These are phyloP conservation scores for Drosophila bunnanda DNA, from an alignment of 2,888 invertebrate species.

Conservation along the genomic window DNA sequence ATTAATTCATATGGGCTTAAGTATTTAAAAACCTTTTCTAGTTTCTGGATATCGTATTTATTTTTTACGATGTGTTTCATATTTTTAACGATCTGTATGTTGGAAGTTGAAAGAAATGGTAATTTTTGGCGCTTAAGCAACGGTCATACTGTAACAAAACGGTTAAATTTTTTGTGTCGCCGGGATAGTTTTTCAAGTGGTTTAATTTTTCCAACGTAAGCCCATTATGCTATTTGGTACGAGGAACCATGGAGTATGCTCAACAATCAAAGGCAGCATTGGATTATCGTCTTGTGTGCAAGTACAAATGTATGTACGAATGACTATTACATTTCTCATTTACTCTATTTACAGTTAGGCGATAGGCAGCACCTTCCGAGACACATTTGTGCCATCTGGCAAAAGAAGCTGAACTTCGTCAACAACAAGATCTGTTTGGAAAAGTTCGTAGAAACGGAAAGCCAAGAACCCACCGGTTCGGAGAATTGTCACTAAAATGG, in stretches of 20 bases:
- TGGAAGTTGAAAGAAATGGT: neutral
- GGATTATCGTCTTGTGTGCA: conserved; percentile 23
- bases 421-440: neutral
- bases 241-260: conserved; percentile 28
- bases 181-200: neutral
- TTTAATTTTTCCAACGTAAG: conserved; percentile 31
- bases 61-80: too few species aligned
- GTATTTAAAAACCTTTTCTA: too few species aligned
- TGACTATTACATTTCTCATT: neutral
- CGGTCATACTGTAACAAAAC: neutral
- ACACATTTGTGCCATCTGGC: neutral
- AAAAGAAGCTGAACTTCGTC: too few species aligned
- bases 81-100: too few species aligned
- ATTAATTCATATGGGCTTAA: too few species aligned
- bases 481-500: neutral
- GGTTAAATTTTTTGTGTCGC: neutral
- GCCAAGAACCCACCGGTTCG: neutral
- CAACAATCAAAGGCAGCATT: conserved; percentile 43
- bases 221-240: conserved; percentile 46
- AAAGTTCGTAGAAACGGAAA: neutral
- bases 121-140: neutral
- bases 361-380: conserved; percentile 2
- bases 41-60: too few species aligned
- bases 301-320: neutral
- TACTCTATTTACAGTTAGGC: conserved; percentile 18